These are phyloP conservation scores for Lucinisca nassula DNA, from an alignment of 2,888 invertebrate genomes.

Conservation along the genomic window DNA sequence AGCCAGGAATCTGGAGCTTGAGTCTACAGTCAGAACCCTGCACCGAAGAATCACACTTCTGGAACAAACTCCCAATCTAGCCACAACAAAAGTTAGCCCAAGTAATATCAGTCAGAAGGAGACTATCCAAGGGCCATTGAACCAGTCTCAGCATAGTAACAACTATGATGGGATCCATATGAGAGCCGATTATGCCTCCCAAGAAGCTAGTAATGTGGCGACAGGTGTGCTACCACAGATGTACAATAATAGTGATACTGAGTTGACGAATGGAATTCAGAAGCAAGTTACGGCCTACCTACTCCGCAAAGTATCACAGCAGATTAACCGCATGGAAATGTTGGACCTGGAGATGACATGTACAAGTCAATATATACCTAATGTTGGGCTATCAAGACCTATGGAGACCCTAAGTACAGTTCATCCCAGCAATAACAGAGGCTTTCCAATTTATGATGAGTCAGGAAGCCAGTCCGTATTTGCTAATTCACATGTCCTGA, in stretches of 20 bases:
- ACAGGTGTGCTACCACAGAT: background rate
- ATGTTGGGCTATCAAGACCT: too few relatives aligned
- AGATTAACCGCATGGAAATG: background rate
- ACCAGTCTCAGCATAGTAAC: background rate
- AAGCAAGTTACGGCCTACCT: background rate
- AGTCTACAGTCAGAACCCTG: background rate
- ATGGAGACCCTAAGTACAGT: too few relatives aligned
- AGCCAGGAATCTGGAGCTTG: background rate
- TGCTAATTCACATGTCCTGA: too few relatives aligned
- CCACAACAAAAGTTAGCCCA: background rate
- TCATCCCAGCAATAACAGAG: too few relatives aligned
- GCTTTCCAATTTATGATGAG: too few relatives aligned
- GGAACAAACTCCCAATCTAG: background rate
- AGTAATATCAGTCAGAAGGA: background rate
- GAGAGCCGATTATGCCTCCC: too few relatives aligned
- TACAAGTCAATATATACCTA: too few relatives aligned
- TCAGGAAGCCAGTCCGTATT: too few relatives aligned
- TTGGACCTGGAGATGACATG: background rate
- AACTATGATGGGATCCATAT: too few relatives aligned
- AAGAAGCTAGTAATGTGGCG: too few relatives aligned
- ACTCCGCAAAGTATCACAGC: background rate
- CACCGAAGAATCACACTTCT: background rate
- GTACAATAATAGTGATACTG: background rate
- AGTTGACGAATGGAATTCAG: background rate
- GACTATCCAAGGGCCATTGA: background rate